Evolutionary conservation across 2,888 invertebrate species (phyloP).

Genomic region (Sinopyrophorus schimmeli): DNA sequence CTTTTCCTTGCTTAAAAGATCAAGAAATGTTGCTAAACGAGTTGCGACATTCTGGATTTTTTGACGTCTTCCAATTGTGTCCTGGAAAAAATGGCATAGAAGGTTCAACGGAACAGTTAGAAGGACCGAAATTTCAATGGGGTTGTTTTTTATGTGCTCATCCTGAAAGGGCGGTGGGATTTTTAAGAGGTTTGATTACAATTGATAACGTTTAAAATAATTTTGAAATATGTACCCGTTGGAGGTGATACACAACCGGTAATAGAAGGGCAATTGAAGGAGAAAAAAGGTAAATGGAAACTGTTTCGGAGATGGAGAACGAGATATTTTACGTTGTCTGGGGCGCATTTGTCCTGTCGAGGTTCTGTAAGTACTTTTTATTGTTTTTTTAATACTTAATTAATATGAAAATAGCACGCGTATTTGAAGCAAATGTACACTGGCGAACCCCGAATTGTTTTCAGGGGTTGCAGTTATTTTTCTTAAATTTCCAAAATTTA

Average conservation of each 20-base stretch:
- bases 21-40: constrained; percentile 86
- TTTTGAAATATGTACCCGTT: too few relatives aligned
- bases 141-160: constrained; percentile 93
- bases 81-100: constrained; percentile 59
- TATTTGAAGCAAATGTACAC: too few relatives aligned
- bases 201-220: too few relatives aligned
- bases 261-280: constrained; percentile 88
- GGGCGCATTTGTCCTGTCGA: constrained; percentile 86
- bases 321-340: constrained; percentile 90
- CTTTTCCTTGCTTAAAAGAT: constrained; percentile 90
- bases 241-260: constrained; percentile 77
- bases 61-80: constrained; percentile 89
- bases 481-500: too few relatives aligned
- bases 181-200: constrained; percentile 65
- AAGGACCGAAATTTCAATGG: constrained; percentile 70
- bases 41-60: constrained; percentile 82
- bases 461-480: too few relatives aligned
- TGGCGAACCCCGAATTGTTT: too few relatives aligned
- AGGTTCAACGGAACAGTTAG: constrained; percentile 54
- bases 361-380: constrained; percentile 67
- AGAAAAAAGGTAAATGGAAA: constrained; percentile 91
- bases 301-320: constrained; percentile 91
- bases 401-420: too few relatives aligned
- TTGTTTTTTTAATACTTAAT: too few relatives aligned
- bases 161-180: constrained; percentile 85